Evolutionary conservation across 2,113 vertebrate species (phyloP).

Genomic region (Heterotis niloticus): DNA sequence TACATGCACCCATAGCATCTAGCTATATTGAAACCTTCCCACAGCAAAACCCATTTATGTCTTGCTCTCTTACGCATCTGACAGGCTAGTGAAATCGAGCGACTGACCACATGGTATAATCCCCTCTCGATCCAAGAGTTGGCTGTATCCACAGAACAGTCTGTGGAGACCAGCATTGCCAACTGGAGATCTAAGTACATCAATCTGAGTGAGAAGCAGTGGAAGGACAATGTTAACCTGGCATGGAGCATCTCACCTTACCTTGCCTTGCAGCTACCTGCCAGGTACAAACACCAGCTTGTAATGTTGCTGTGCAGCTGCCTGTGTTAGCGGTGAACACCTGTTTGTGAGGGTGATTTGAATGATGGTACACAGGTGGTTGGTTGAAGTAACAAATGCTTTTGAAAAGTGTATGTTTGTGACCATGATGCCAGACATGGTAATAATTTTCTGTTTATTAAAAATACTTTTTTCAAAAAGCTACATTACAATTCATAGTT

Average conservation of each 20-base stretch:
- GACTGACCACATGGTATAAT: constrained; percentile 95
- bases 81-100: constrained; percentile 94
- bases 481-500: neutral
- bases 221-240: constrained; percentile 96
- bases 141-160: constrained; percentile 79
- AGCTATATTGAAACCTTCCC: neutral
- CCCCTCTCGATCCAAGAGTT: constrained; percentile 92
- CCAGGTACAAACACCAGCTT: constrained; percentile 60
- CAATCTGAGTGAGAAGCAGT: constrained; percentile 92
- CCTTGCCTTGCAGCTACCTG: constrained; percentile 87
- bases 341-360: no score
- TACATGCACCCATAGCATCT: neutral
- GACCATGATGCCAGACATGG: neutral
- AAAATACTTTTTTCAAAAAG: no score
- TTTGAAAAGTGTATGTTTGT: neutral
- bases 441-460: no score
- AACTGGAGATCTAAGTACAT: constrained; percentile 98
- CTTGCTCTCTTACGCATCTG: neutral
- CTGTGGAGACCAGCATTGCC: constrained; percentile 89
- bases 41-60: neutral
- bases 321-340: neutral
- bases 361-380: neutral
- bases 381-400: neutral
- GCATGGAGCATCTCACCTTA: constrained; percentile 94
- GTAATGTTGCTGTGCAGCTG: neutral